Evolutionary conservation across 2,888 invertebrate species (phyloP), one percentile per base, ranked within the genome.

Genomic region (Kryphioiulus occultus): DNA sequence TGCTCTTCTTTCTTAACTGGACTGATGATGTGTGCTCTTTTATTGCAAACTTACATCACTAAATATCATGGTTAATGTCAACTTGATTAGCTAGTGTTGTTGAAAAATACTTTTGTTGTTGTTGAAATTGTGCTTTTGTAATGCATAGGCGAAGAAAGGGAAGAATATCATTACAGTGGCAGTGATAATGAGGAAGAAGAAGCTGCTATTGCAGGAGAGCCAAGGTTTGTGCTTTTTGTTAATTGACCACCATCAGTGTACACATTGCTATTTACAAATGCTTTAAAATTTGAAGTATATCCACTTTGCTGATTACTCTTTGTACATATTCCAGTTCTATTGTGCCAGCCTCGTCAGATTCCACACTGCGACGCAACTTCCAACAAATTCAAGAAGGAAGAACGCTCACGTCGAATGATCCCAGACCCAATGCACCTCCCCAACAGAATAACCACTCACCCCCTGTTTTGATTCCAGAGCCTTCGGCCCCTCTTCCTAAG

Each of bases 121-220:
- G 44, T 12, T 44, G 44, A 68, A 9, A 68, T 68, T 19, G 9
- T 78, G 17, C 1, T 30, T 26, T 10, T 78, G 7, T 19, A 4
- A 30, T 78, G n/a, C 22, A 19, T 12, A 89, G 88, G 89, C 32
- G 87, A 89, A 88, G 87, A 89, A 87, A 88, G 90, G 42, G 89
- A 89, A 68, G 89, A 89, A 78, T 89, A 89, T 85, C 93, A 95
- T 90, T 98, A 98, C 92, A 98, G 98, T 59, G 98, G 98, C 47
- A 98, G 98, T 88, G 99, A 99, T 91, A 98, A 98, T 90, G 99
- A 99, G 91, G 99, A 99, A 90, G 98, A 98, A 90, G 98, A 98
- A 90, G 95, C 95, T 86, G 96, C 96, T 78, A 94, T 96, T 90
- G 96, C 97, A 32, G 98, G 98, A 5, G 98, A 98, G 92, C 97